Base-by-base conservation (phyloP, 1,140 invertebrate species). In the Drosophila elegans region DNA sequence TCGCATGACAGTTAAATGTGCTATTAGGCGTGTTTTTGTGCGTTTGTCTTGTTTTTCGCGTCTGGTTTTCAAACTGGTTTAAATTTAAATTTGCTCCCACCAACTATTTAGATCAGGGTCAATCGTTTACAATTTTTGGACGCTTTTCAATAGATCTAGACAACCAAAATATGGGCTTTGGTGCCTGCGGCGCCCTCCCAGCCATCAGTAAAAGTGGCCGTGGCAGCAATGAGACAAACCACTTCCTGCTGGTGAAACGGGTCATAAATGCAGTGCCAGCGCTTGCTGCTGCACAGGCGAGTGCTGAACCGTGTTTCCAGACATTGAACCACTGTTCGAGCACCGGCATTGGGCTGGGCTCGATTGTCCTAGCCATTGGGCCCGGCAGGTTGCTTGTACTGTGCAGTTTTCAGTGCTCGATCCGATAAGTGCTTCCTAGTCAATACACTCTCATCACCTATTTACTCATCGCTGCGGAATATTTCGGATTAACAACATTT, bases 211-310 rank as follows among this genome's bases (percentile, higher is more conserved):
- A 21, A 21, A 21, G 16, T 32, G 6, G 29, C 42, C n/a, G 34
- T 69, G 62, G 67, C 67, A 69, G 67, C 64, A 69, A 71, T 64
- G 69, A 56, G 67, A 51, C 67, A 71, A 69, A 69, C 63, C 67
- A 71, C 67, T 71, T 71, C 69, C 34, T 69, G 29, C 46, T 49
- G 34, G 63, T 13, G 3, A 48, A 45, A 42, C 45, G 27, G n/a
- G 16, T 16, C 16, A 39, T n/a, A 68, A 36, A 39, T 73, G 69
- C 66, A 44, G 46, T 52, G 54, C 25, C 38, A 67, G 51, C 64
- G 39, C 27, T 55, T 51, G 49, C 53, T 41, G 45, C 64, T 48
- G 64, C 62, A 72, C 34, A 73, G 38, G 55, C 39, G 54, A 73
- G 67, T 73, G 64, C 49, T 71, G 67, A 71, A 71, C 66, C 64